Conservation (phyloP, 1,140 invertebrate species). For the Ylistrum balloti region DNA sequence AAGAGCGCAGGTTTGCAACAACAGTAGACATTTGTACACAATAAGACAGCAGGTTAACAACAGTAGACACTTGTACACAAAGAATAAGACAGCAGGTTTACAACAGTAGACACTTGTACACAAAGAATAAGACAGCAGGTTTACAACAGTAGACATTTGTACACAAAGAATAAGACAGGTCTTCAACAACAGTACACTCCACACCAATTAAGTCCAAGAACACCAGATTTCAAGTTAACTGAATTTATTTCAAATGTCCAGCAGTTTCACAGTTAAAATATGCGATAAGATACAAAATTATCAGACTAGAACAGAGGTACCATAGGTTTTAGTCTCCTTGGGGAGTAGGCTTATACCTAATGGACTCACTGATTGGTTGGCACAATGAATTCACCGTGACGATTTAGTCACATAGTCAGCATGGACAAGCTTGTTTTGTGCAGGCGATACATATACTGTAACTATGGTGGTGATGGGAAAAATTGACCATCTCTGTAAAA, state of each 20-base stretch:
- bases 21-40: too few relatives aligned
- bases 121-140: too few relatives aligned
- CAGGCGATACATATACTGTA: neutral
- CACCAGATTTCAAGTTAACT: neutral
- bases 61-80: too few relatives aligned
- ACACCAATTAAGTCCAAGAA: neutral
- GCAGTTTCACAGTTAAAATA: constrained; percentile 19
- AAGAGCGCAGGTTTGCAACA: too few relatives aligned
- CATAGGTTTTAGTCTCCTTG: neutral
- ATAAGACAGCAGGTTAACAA: too few relatives aligned
- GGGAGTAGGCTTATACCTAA: neutral
- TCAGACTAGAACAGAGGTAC: neutral
- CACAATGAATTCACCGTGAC: constrained; percentile 32
- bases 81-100: too few relatives aligned
- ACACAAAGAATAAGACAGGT: too few relatives aligned
- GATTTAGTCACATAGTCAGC: neutral
- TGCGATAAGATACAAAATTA: neutral
- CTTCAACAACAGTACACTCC: too few relatives aligned
- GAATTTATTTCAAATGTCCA: constrained; percentile 20
- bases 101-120: too few relatives aligned
- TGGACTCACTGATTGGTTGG: neutral
- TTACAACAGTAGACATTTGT: too few relatives aligned
- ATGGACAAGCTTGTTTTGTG: constrained; percentile 33
- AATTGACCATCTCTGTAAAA: neutral
- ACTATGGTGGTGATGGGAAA: neutral